phyloP scores from a whole-genome alignment of 2,113 vertebrate species.

The Rhabdomys dilectus region DNA sequence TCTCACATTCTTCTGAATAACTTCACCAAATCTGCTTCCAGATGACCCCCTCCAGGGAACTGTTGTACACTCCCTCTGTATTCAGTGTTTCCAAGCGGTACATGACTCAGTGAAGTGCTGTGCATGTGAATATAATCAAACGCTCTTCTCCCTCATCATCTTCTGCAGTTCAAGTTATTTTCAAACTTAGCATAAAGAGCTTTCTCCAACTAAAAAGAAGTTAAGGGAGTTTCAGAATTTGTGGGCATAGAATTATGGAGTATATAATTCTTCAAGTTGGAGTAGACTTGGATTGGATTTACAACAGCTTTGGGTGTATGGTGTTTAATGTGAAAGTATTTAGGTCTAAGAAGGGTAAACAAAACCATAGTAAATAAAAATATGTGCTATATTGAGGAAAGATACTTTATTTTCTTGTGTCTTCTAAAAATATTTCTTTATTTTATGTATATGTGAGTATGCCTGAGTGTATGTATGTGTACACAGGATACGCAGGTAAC shows the following conservation, averaged over 20 bases:
- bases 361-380: background rate
- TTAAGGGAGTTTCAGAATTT: background rate
- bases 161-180: background rate
- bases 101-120: background rate
- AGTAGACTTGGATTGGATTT: background rate
- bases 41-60: background rate
- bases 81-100: background rate
- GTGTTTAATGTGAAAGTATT: background rate
- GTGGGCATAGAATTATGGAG: background rate
- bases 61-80: background rate
- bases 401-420: background rate
- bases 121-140: background rate
- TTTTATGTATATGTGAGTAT: background rate
- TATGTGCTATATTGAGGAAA: background rate
- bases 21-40: background rate
- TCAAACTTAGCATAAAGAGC: background rate
- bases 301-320: background rate
- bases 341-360: background rate
- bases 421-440: background rate
- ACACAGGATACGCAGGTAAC: too few relatives aligned
- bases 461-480: too few relatives aligned
- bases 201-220: slow-evolving; percentile 10
- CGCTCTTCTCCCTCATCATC: background rate
- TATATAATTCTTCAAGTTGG: background rate
- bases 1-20: background rate